These are phyloP conservation scores for Margaritifera margaritifera DNA, from an alignment of 2,888 invertebrate species.

Conservation along the genomic window DNA sequence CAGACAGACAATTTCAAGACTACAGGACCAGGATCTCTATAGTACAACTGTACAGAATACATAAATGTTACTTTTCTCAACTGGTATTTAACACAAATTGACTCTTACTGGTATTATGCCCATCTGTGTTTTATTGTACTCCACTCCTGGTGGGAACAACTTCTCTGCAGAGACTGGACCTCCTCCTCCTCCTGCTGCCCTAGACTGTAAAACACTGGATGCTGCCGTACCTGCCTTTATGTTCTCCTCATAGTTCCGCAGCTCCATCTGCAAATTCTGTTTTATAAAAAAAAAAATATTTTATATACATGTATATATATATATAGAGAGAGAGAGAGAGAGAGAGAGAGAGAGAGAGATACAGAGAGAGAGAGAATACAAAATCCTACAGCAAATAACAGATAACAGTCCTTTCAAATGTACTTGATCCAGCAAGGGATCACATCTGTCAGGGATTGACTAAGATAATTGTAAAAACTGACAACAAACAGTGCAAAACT, in stretches of 20 bases:
- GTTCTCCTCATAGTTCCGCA: constrained; percentile 86
- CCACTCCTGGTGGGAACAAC: constrained; percentile 45
- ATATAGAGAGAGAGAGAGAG: too few species aligned
- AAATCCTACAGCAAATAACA: too few species aligned
- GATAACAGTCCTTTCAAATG: too few species aligned
- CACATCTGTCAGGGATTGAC: too few species aligned
- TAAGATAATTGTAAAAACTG: too few species aligned
- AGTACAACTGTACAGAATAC: constrained; percentile 1
- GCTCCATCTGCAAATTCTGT: constrained; percentile 81
- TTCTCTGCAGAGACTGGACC: constrained; percentile 44
- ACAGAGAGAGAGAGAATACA: too few species aligned
- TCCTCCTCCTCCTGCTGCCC: constrained; percentile 22
- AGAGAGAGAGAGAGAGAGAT: too few species aligned
- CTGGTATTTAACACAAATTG: background rate
- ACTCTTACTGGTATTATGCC: constrained; percentile 69
- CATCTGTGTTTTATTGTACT: constrained; percentile 54
- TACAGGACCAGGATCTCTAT: background rate
- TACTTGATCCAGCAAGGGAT: too few species aligned
- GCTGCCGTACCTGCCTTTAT: constrained; percentile 41
- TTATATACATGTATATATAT: too few species aligned
- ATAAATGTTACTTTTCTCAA: background rate
- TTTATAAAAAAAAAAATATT: too few species aligned
- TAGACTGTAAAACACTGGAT: constrained; percentile 17
- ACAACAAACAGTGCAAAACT: too few species aligned
- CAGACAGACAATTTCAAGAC: background rate